These are phyloP conservation scores for Leptinotarsa juncta DNA, from an alignment of 2,888 invertebrate species.

Conservation along the genomic window DNA sequence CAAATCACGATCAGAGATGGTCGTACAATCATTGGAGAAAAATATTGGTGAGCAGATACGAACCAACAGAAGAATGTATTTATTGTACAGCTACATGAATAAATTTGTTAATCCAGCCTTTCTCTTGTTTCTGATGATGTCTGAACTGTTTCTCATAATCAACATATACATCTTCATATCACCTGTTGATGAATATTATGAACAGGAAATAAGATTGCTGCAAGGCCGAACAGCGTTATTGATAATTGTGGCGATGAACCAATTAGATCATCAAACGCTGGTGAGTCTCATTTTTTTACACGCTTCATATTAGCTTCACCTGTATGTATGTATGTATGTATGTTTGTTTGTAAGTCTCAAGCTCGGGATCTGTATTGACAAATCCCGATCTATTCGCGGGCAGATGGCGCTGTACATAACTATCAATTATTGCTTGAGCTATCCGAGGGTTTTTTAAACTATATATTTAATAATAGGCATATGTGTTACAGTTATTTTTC, in stretches of 20 bases:
- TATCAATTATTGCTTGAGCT: no score
- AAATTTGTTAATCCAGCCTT: not conserved
- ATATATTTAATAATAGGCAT: not conserved
- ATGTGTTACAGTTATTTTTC: no score
- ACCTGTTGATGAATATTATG: not conserved
- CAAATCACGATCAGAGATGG: not conserved
- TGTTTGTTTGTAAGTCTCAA: no score
- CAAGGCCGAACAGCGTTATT: not conserved
- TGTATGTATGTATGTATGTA: no score
- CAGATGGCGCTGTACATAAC: no score
- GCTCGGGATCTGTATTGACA: no score
- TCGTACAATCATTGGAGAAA: not conserved
- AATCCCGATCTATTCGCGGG: no score
- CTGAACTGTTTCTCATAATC: not conserved
- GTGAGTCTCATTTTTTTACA: not conserved
- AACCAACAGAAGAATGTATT: not conserved
- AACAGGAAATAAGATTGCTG: not conserved
- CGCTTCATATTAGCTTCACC: no score
- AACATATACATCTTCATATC: not conserved
- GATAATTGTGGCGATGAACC: not conserved
- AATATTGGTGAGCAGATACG: not conserved
- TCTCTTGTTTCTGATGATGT: not conserved
- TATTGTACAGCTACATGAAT: not conserved
- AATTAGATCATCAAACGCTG: not conserved
- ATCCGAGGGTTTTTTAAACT: no score